A percentile compares a stretch with the other conserved stretches of the same genome.
phyloP scores from a whole-genome alignment of 1,140 invertebrate genomes.

The Thaumetopoea pityocampa region DNA sequence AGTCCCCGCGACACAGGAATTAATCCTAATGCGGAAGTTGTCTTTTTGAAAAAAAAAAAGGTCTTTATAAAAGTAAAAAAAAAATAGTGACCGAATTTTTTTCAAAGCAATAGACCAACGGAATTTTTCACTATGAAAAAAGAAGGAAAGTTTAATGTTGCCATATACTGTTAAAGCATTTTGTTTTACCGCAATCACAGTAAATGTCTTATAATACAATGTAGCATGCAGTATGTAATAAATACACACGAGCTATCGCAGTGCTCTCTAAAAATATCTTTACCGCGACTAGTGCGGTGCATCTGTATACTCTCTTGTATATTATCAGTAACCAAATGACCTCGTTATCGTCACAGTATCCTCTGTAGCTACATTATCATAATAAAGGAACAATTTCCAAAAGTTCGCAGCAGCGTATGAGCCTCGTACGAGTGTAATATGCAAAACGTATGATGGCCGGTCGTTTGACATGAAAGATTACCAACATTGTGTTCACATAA shows the following conservation, averaged over 20 bases:
- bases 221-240: conserved; percentile 2
- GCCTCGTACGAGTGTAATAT: conserved; percentile 6
- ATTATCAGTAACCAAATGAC: conserved; percentile 33
- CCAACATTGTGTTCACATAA: conserved; percentile 3
- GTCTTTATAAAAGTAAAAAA: no score
- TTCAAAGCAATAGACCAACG: no score
- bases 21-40: no score
- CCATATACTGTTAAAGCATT: no score
- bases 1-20: no score
- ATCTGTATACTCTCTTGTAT: conserved; percentile 23
- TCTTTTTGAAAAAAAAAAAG: no score
- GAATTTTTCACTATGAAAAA: no score
- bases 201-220: no score
- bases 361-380: conserved; percentile 16
- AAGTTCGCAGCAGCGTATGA: conserved; percentile 10
- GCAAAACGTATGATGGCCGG: neutral
- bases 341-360: conserved; percentile 27
- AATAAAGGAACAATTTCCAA: conserved; percentile 20
- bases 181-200: no score
- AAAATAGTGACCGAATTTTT: no score
- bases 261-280: conserved; percentile 3
- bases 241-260: neutral
- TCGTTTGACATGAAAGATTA: conserved; percentile 1
- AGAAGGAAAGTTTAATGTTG: no score
- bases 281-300: conserved; percentile 7